Evolutionary conservation across 2,113 vertebrate species (phyloP), one percentile per base, ranked within the genome.

Genomic region (Mustela lutreola): DNA sequence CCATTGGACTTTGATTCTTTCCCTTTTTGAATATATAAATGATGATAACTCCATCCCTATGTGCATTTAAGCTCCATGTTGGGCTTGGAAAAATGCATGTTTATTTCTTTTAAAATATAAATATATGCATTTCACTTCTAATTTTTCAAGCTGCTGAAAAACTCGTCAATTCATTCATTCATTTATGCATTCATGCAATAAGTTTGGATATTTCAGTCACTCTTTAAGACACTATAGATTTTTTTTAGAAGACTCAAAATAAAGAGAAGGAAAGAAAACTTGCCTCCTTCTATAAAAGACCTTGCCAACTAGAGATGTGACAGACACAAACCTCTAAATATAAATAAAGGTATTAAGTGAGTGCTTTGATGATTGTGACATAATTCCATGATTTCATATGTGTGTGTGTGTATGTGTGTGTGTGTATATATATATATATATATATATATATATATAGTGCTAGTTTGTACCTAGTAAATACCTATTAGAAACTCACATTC

Each of bases 81-180:
- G 56, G n/a, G 39, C 26, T 85, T 91, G 50, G 6, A 67, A 36
- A 75, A 33, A 48, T 50, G 12, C 9, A 56, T 60, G 42, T 4
- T 42, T 73, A 84, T 67, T 95, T 76, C 60, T 75, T 88, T 91
- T 85, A 65, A 28, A 78, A 81, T 79, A 73, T 5, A 60, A 89
- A 96, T 33, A 24, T 28, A 67, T 65, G 11, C 9, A 33, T 93
- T 82, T 95, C 26, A 71, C 11, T 71, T 94, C 76, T 82, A 53
- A 73, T 58, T 71, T 89, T 50, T 21, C 28, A 89, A 86, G 58
- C 24, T 48, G 31, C 16, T 97, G 15, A 81, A 82, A 50, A 89
- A 39, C 31, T 93, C 24, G 18, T 65, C 65, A 73, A 53, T n/a
- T 89, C 2, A 53, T 11, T 56, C 6, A 39, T 33, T 87, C 12